A percentile compares a stretch with the other conserved stretches of the same genome.
These are phyloP conservation scores for Operophtera brumata DNA, from an alignment of 2,888 invertebrate genomes.

Conservation along the genomic window DNA sequence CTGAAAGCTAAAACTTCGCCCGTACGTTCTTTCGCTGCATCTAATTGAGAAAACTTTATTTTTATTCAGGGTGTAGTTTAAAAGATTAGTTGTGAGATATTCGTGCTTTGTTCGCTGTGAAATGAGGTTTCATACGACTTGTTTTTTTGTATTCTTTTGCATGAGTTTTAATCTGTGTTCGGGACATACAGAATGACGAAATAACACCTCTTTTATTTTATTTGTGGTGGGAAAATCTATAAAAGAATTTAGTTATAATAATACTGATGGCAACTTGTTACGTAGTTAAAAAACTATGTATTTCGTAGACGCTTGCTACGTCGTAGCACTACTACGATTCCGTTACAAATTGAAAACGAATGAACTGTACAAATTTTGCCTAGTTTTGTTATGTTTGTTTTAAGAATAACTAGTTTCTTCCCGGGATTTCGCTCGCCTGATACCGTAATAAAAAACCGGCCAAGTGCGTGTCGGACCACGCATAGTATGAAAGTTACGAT, in stretches of 20 bases:
- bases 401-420: too few species aligned
- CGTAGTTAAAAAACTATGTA: not conserved
- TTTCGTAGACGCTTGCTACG: constrained; percentile 5
- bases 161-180: constrained; percentile 24
- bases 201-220: constrained; percentile 15
- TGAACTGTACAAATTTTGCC: too few species aligned
- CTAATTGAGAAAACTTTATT: constrained; percentile 67
- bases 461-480: too few species aligned
- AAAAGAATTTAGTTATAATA: not conserved
- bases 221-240: constrained; percentile 1
- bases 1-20: constrained; percentile 66
- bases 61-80: constrained; percentile 55
- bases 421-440: too few species aligned
- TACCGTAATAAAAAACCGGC: too few species aligned
- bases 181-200: constrained; percentile 15
- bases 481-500: too few species aligned
- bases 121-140: constrained; percentile 25
- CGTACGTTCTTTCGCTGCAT: constrained; percentile 61
- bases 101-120: constrained; percentile 33
- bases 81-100: constrained; percentile 49
- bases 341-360: not conserved
- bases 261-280: not conserved
- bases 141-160: constrained; percentile 13
- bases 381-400: too few species aligned
- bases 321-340: constrained; percentile 1